Percentiles rank a stretch among this genome's conserved stretches.
Evolutionary conservation across 1,140 invertebrate genomes (phyloP).

Genomic region (Adelges cooleyi): DNA sequence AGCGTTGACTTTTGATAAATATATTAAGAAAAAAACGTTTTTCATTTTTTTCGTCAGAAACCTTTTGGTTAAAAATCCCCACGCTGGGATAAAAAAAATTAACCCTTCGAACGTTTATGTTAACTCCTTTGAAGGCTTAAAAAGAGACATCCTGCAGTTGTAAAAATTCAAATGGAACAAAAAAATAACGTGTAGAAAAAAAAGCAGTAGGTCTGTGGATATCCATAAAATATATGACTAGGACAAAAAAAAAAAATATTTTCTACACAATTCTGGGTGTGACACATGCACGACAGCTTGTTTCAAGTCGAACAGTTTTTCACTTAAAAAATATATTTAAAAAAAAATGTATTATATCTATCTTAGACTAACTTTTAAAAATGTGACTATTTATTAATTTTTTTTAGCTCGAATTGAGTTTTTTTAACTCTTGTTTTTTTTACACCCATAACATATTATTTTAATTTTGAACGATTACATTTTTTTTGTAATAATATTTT

Average conservation of each 20-base stretch:
- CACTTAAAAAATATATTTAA: neutral
- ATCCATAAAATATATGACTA: neutral
- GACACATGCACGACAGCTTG: neutral
- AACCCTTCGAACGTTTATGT: constrained; percentile 8
- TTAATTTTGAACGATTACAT: no score
- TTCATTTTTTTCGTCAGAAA: neutral
- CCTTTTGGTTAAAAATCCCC: neutral
- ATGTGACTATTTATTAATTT: no score
- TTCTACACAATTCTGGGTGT: neutral
- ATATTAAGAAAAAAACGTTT: neutral
- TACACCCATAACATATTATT: no score
- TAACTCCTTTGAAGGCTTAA: no score
- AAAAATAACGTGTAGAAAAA: neutral
- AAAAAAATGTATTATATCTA: no score
- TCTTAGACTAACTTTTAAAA: no score
- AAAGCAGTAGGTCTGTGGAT: neutral
- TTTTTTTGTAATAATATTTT: no score
- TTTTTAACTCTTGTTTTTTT: no score
- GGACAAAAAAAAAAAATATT: neutral
- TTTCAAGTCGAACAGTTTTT: neutral
- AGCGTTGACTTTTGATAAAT: neutral
- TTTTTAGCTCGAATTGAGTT: no score
- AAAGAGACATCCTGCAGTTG: neutral
- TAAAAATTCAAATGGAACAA: neutral
- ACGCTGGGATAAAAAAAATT: neutral